Percentiles rank a stretch among this genome's conserved stretches.
Conservation (phyloP, 2,113 vertebrate genomes). For the Hucho hucho region DNA sequence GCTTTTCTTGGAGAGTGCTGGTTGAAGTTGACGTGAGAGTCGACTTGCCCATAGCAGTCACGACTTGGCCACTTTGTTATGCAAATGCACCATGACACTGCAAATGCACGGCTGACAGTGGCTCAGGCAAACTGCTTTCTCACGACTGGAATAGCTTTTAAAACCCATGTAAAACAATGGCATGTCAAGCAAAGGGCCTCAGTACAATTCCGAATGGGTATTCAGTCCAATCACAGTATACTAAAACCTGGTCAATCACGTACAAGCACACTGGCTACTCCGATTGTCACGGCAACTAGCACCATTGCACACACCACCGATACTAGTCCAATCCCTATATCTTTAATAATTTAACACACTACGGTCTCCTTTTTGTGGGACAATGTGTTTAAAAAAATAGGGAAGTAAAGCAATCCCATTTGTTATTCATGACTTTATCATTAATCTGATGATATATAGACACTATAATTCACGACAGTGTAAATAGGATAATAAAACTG, state of each 20-base stretch:
- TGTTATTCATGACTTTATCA: neutral
- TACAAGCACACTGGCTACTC: neutral
- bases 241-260: constrained; percentile 1
- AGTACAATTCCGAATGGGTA: constrained; percentile 25
- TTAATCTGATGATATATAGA: neutral
- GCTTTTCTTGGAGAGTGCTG: neutral
- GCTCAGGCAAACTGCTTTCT: constrained; percentile 41
- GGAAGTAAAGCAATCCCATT: neutral
- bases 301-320: neutral
- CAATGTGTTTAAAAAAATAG: neutral
- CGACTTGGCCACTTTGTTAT: constrained; percentile 46
- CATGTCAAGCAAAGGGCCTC: constrained; percentile 30
- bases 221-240: constrained; percentile 22
- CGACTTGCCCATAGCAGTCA: constrained; percentile 8
- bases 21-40: neutral
- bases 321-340: neutral
- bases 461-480: no score
- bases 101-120: constrained; percentile 36
- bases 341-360: neutral
- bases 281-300: constrained; percentile 1
- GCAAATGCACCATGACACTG: constrained; percentile 53
- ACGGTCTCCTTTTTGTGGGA: neutral
- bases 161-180: constrained; percentile 43
- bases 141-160: constrained; percentile 44
- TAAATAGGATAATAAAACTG: no score